phyloP scores from a whole-genome alignment of 30 jellyfish, hydroid and myxozoan genomes.

The Pelagia noctiluca region DNA sequence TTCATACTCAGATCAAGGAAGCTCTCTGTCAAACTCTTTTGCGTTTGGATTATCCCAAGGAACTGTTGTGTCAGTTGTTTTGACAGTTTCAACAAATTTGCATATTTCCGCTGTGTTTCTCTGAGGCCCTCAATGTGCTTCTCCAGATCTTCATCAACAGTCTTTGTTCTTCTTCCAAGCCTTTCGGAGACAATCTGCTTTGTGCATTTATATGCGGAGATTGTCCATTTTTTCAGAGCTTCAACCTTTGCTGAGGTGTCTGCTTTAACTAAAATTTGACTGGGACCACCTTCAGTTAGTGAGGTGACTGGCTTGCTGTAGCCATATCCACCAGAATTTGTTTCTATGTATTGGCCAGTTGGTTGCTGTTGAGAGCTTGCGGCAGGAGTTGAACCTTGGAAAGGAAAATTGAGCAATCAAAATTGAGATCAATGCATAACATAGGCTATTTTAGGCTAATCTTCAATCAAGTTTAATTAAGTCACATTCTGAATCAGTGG shows the following conservation, averaged over 20 bases:
- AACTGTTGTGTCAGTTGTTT: constrained; percentile 86
- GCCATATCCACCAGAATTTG: constrained; percentile 74
- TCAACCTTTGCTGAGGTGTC: constrained; percentile 97
- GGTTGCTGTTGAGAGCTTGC: constrained; percentile 30
- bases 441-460: no score
- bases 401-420: no score
- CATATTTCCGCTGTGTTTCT: constrained; percentile 92
- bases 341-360: constrained; percentile 72
- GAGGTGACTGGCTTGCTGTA: constrained; percentile 59
- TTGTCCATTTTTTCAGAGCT: constrained; percentile 95
- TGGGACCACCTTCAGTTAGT: constrained; percentile 50
- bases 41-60: constrained; percentile 84
- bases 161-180: constrained; percentile 96
- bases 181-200: constrained; percentile 95
- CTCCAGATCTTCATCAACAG: constrained; percentile 98
- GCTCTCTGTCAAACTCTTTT: constrained; percentile 81
- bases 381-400: constrained; percentile 54
- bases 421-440: neutral
- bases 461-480: no score
- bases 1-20: constrained; percentile 93
- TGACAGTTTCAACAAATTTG: constrained; percentile 86
- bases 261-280: constrained; percentile 70
- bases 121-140: constrained; percentile 87
- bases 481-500: no score
- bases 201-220: constrained; percentile 96